Base-by-base conservation (phyloP, 1,140 invertebrate genomes). In the Babylonia areolata region DNA sequence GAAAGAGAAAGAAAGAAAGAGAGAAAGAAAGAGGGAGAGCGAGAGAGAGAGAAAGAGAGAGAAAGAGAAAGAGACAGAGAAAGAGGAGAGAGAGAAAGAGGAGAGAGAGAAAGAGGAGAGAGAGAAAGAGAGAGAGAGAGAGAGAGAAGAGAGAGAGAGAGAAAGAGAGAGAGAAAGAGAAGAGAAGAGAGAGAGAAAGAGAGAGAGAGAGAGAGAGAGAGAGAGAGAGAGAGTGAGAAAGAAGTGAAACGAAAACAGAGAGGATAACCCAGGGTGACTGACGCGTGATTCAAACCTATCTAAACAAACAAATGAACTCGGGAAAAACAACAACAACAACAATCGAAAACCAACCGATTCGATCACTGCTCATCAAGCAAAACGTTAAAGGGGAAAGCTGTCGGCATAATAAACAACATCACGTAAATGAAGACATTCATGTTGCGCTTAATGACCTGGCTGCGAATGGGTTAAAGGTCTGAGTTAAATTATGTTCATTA, bases 161-260 rank as follows among this genome's bases (percentile, higher is more conserved):
- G 39, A 39, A 42, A 42, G 20, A 12, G 11, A 40, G 11, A 3
- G 39, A 0, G 20, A 42, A 42, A 28, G 77, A 20, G 77, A 37
- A 39, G 37, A 64, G 58, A 64, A 20, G 23, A 23, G 39, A 5
- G 77, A 23, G 46, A 42, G 77, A 79, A 42, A 79, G 77, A n/a
- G 46, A 79, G 6, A 31, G 46, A n/a, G 28, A 64, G 58, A 23
- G 58, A 23, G 58, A 64, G 58, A 64, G 58, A 73, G 71, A 73
- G 71, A 73, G 71, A 35, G 71, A 35, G 71, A 73, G 31, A 73
- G 71, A 73, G 71, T 35, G 28, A 73, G 71, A 73, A 31, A 73
- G 71, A 73, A 31, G 23, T 17, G 23, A 31, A 73, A 31, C 9
- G 64, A 69, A 69, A 23, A 69, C 9, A 73, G 71, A 73, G 71